phyloP scores from a whole-genome alignment of 2,113 vertebrate genomes.

The Willisornis vidua region DNA sequence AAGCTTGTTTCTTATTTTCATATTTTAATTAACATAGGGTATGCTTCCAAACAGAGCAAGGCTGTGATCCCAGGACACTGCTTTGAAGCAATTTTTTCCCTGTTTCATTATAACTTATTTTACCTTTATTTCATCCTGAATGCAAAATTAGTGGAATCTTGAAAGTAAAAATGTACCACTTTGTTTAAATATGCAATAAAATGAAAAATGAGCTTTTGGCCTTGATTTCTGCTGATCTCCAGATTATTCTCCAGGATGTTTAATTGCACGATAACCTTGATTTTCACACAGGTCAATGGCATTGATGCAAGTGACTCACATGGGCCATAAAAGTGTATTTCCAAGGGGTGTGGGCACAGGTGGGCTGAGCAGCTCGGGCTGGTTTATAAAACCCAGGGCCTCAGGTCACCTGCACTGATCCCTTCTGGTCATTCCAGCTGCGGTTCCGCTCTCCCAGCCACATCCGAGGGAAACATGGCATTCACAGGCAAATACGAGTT shows the following conservation, averaged over 20 bases:
- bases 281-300: slow-evolving; percentile 42
- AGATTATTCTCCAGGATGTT: not conserved
- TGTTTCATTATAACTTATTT: not conserved
- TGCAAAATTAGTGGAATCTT: not conserved
- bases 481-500: slow-evolving; percentile 84
- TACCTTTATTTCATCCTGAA: not conserved
- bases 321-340: slow-evolving; percentile 15
- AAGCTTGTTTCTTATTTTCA: not conserved
- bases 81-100: not conserved
- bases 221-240: slow-evolving; percentile 12
- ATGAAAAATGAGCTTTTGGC: not conserved
- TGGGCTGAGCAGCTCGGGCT: not conserved
- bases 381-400: slow-evolving; percentile 37
- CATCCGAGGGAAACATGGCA: slow-evolving; percentile 69
- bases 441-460: not conserved
- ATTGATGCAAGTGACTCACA: slow-evolving; percentile 44
- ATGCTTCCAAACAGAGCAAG: not conserved
- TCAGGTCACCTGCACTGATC: not conserved
- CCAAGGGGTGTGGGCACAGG: not conserved
- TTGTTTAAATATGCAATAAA: not conserved
- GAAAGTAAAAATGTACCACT: not conserved
- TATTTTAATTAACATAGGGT: not conserved
- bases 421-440: not conserved
- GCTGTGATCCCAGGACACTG: not conserved
- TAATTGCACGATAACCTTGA: not conserved